These are phyloP conservation scores for Catostomus latipinnis DNA, from an alignment of 2,797 vertebrate species.

Conservation along the genomic window DNA sequence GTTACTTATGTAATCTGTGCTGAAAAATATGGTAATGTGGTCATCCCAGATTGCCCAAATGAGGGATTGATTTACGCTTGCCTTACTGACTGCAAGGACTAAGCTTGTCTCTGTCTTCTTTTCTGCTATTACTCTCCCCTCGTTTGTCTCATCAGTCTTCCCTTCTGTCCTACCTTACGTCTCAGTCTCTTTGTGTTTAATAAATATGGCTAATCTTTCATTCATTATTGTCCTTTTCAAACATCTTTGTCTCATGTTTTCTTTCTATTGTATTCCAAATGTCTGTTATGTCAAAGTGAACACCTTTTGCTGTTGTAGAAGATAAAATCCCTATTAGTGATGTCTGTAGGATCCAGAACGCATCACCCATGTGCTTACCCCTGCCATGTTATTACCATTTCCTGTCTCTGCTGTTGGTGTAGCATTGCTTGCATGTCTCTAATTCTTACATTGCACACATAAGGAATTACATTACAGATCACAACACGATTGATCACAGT, in stretches of 20 bases:
- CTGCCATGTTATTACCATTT: neutral
- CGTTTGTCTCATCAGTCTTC: neutral
- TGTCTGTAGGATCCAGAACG: constrained; percentile 55
- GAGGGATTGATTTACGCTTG: constrained; percentile 70
- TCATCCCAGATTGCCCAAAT: constrained; percentile 46
- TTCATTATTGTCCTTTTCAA: constrained; percentile 6
- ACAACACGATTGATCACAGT: too few species aligned
- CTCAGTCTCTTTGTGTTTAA: constrained; percentile 12
- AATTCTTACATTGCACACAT: constrained; percentile 9
- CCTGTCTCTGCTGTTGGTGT: constrained; percentile 13
- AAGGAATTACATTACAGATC: neutral
- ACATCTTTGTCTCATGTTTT: neutral
- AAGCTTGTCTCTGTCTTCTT: constrained; percentile 44
- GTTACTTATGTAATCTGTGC: neutral
- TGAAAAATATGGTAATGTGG: constrained; percentile 31
- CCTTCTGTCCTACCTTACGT: neutral
- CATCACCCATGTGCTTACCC: constrained; percentile 33
- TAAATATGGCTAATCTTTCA: constrained; percentile 8
- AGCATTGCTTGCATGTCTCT: neutral
- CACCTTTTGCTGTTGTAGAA: constrained; percentile 34
- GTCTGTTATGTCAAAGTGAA: neutral
- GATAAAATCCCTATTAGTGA: constrained; percentile 15
- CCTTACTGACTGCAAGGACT: constrained; percentile 67
- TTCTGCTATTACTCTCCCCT: neutral
- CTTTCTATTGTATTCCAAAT: constrained; percentile 21